Base-by-base conservation (phyloP, 2,797 vertebrate genomes). In the Chrysocyon brachyurus region DNA sequence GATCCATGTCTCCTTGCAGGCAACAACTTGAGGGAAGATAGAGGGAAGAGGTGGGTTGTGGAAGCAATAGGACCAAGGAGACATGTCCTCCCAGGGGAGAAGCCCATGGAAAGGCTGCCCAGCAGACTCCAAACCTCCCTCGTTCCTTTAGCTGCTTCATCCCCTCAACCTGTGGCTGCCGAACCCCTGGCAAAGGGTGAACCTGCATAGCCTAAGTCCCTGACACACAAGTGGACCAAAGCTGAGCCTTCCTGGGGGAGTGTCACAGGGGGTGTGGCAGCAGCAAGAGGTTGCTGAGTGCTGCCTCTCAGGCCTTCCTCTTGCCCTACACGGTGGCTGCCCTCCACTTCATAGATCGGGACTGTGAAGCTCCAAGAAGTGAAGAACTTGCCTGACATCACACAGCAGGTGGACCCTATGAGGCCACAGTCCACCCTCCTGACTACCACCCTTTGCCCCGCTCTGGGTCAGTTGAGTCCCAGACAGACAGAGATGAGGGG, bases 201-300 rank as follows among this genome's bases (percentile, higher is more conserved):
- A 28, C 31, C 4, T 0, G 5, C 4, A 3, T 0, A 52, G 49
- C 49, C 52, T 68, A 2, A 3, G 14, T n/a, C 12, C 2, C 6
- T 2, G 36, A 72, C 2, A 2, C 9, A 14, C 46, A 2, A 24
- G 33, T 2, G 63, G 16, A 8, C 36, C 49, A 1, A 31, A 40
- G 33, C 4, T 3, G 24, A n/a, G 15, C 56, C 22, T 66, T 63
- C 40, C 5, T 10, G 15, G 66, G 61, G 33, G 6, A 3, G 40
- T 46, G 40, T 8, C 9, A 1, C 31, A 3, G 46, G 15, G 31
- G 12, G 1, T 0, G 0, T 0, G 15, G 63, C 54, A 19, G 46
- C 59, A 15, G 0, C 1, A 0, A 10, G 1, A 10, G n/a, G 1
- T 11, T 0, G 0, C 56, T 26, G 15, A 26, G 57, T 2, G 31